phyloP scores from a whole-genome alignment of 1,140 invertebrate genomes.

The Lutraria rhynchaena region DNA sequence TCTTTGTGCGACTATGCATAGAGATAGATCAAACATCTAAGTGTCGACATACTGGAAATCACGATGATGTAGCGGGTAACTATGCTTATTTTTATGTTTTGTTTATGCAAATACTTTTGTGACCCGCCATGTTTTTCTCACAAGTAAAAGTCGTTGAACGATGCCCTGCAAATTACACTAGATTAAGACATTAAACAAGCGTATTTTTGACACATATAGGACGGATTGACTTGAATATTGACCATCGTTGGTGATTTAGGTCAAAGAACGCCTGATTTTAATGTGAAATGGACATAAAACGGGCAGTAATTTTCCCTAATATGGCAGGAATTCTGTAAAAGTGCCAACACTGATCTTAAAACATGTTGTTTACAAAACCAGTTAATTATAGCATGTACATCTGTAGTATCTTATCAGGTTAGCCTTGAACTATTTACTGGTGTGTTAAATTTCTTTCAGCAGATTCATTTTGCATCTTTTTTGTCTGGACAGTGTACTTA shows the following conservation, averaged over 20 bases:
- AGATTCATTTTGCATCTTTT: too few relatives aligned
- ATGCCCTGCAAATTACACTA: slow-evolving; percentile 3
- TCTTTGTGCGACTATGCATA: slow-evolving; percentile 11
- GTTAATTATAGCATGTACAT: background rate
- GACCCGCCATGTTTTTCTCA: slow-evolving; percentile 58
- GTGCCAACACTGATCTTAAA: slow-evolving; percentile 21
- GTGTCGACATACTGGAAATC: slow-evolving; percentile 17
- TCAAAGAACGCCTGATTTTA: too few relatives aligned
- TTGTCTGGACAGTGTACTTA: too few relatives aligned
- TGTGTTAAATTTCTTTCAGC: too few relatives aligned
- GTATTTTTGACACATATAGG: too few relatives aligned
- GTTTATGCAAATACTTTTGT: slow-evolving; percentile 55
- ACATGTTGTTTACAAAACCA: background rate
- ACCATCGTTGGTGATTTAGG: too few relatives aligned
- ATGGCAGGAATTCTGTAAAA: slow-evolving; percentile 28
- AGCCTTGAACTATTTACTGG: slow-evolving; percentile 25
- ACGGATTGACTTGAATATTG: too few relatives aligned
- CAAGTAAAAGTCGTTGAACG: slow-evolving; percentile 20
- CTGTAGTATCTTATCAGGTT: background rate
- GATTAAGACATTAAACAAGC: too few relatives aligned
- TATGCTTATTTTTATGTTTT: slow-evolving; percentile 56
- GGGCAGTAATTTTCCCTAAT: slow-evolving; percentile 29
- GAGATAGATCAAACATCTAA: slow-evolving; percentile 12
- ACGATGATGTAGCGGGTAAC: slow-evolving; percentile 50
- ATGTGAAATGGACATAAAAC: too few relatives aligned